phyloP scores from a whole-genome alignment of 2,888 invertebrate species.

The Tiliacea aurago region DNA sequence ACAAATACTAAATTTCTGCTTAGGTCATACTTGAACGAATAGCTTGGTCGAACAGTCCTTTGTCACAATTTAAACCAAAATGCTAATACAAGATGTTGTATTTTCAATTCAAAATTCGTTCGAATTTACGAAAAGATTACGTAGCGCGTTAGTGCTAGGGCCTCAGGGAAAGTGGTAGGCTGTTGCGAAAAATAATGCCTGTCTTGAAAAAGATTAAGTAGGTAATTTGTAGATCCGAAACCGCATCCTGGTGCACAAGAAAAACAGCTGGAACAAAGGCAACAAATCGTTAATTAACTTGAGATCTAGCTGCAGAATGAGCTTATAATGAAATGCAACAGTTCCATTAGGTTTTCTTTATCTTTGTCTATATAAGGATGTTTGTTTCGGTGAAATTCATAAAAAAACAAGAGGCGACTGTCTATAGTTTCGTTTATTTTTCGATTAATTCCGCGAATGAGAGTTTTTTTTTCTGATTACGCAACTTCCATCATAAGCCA shows the following conservation, averaged over 20 bases:
- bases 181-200: neutral
- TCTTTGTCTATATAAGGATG: too few species aligned
- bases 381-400: conserved; percentile 8
- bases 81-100: too few species aligned
- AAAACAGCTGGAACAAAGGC: neutral
- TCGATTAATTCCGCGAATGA: neutral
- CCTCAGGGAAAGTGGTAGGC: too few species aligned
- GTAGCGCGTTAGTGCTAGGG: too few species aligned
- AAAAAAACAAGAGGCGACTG: neutral
- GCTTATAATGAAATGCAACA: conserved; percentile 1
- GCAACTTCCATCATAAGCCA: conserved; percentile 59
- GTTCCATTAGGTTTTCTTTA: neutral
- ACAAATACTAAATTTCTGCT: too few species aligned
- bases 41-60: too few species aligned
- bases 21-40: too few species aligned
- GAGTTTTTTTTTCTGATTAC: neutral
- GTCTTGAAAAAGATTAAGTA: neutral
- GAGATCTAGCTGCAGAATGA: conserved; percentile 4
- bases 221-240: neutral
- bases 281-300: conserved; percentile 6
- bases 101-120: too few species aligned
- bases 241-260: neutral
- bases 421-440: conserved; percentile 14
- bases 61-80: too few species aligned
- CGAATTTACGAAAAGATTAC: too few species aligned